Percentiles rank a stretch among this genome's conserved stretches.
These are phyloP conservation scores for Papilio gigon DNA, from an alignment of 2,888 invertebrate genomes.

Conservation along the genomic window DNA sequence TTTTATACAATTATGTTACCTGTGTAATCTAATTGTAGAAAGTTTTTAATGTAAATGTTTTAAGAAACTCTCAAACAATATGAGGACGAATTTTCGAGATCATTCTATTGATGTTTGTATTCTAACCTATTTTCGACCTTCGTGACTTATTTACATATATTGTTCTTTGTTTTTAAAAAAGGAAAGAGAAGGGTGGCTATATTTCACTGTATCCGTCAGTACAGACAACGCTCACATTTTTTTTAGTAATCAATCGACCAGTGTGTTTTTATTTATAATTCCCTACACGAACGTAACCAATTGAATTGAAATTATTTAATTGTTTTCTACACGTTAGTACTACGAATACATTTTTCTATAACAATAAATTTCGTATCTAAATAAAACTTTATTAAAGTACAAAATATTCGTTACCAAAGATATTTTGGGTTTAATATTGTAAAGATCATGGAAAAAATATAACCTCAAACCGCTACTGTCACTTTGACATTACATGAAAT, in stretches of 20 bases:
- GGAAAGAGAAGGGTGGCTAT: no score
- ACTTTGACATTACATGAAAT: constrained; percentile 13
- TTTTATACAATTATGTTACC: no score
- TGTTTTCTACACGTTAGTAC: background rate
- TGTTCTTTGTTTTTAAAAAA: no score
- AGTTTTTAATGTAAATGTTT: background rate
- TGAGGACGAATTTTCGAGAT: constrained; percentile 34
- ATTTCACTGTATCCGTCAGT: no score
- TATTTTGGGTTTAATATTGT: constrained; percentile 44
- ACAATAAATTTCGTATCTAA: background rate
- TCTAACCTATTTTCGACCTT: constrained; percentile 14
- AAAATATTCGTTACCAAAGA: constrained; percentile 62
- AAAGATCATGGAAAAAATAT: background rate
- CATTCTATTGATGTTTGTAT: constrained; percentile 29
- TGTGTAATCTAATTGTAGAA: no score
- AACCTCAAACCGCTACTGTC: background rate
- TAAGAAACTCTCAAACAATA: background rate
- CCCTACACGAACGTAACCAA: background rate
- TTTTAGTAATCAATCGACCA: constrained; percentile 1
- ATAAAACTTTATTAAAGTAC: constrained; percentile 52
- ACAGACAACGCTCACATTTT: no score
- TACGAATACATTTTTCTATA: background rate
- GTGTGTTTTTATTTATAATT: background rate
- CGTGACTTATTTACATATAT: no score
- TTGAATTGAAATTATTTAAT: background rate